phyloP scores from a whole-genome alignment of 2,888 invertebrate species.

The Phania funesta region DNA sequence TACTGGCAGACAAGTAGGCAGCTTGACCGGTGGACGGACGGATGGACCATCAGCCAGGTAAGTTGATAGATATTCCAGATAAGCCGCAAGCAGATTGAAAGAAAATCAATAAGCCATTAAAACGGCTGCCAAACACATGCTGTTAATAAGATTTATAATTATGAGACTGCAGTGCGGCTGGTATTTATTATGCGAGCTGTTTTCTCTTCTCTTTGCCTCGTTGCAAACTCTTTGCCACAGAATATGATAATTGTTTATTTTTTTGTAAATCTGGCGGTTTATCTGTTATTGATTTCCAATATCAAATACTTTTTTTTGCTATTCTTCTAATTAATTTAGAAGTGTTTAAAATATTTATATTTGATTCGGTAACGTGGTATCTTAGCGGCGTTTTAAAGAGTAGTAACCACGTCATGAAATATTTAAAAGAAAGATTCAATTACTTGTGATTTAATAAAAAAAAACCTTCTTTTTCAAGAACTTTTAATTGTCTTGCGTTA shows the following conservation, averaged over 20 bases:
- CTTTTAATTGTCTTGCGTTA: neutral
- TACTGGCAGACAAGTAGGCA: conserved; percentile 32
- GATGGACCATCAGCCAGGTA: conserved; percentile 2
- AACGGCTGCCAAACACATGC: conserved; percentile 62
- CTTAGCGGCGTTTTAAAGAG: neutral
- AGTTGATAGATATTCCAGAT: conserved; percentile 30
- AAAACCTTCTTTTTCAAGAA: neutral
- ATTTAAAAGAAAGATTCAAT: neutral
- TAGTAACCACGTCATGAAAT: neutral
- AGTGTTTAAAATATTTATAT: neutral
- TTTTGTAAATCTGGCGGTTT: conserved; percentile 11
- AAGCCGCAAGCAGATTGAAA: conserved; percentile 35
- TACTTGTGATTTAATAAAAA: neutral
- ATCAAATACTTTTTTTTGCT: neutral
- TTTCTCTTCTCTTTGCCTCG: neutral
- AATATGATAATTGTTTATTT: conserved; percentile 47
- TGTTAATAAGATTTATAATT: conserved; percentile 61
- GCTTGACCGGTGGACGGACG: conserved; percentile 14
- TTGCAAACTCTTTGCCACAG: conserved; percentile 2
- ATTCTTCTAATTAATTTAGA: neutral
- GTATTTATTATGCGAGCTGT: neutral
- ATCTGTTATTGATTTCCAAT: neutral
- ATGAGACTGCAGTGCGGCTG: conserved; percentile 40
- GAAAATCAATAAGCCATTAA: conserved; percentile 54
- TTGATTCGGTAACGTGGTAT: neutral